Percentiles rank a stretch among this genome's conserved stretches.
These are phyloP conservation scores for Eilema caniola DNA, from an alignment of 2,888 invertebrate species.

Conservation along the genomic window DNA sequence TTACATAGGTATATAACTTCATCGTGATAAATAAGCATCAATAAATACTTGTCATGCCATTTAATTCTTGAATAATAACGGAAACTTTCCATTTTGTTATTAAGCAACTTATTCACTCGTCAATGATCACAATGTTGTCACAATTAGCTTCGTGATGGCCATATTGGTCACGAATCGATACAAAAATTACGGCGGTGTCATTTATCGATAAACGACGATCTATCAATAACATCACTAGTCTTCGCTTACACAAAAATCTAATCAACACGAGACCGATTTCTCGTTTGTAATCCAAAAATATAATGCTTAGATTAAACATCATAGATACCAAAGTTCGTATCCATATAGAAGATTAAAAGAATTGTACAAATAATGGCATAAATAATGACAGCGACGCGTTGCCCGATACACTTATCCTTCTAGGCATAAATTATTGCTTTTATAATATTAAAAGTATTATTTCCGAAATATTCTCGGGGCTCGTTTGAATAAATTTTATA, in stretches of 20 bases:
- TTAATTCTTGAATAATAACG: slow-evolving; percentile 35
- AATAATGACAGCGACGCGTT: slow-evolving; percentile 65
- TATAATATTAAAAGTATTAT: slow-evolving; percentile 78
- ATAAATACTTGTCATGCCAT: slow-evolving; percentile 36
- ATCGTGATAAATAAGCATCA: slow-evolving; percentile 20
- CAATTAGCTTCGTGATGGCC: slow-evolving; percentile 37
- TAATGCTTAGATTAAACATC: slow-evolving; percentile 53
- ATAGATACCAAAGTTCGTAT: slow-evolving; percentile 35
- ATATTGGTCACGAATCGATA: slow-evolving; percentile 37
- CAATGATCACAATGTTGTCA: slow-evolving; percentile 39
- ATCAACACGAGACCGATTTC: slow-evolving; percentile 59
- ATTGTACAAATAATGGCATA: slow-evolving; percentile 68
- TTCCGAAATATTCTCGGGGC: slow-evolving; percentile 75
- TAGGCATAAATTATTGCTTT: slow-evolving; percentile 80
- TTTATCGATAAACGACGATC: slow-evolving; percentile 41
- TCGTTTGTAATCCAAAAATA: slow-evolving; percentile 56
- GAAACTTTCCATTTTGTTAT: slow-evolving; percentile 42
- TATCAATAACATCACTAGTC: slow-evolving; percentile 50
- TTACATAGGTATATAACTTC: slow-evolving; percentile 30
- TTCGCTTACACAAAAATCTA: slow-evolving; percentile 50
- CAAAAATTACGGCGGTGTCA: slow-evolving; percentile 25
- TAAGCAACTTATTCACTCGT: slow-evolving; percentile 29
- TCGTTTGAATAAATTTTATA: slow-evolving; percentile 83
- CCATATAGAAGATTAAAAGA: slow-evolving; percentile 60
- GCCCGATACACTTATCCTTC: slow-evolving; percentile 69